phyloP scores from a whole-genome alignment of 2,888 invertebrate genomes.

The Agonopterix heracliana region DNA sequence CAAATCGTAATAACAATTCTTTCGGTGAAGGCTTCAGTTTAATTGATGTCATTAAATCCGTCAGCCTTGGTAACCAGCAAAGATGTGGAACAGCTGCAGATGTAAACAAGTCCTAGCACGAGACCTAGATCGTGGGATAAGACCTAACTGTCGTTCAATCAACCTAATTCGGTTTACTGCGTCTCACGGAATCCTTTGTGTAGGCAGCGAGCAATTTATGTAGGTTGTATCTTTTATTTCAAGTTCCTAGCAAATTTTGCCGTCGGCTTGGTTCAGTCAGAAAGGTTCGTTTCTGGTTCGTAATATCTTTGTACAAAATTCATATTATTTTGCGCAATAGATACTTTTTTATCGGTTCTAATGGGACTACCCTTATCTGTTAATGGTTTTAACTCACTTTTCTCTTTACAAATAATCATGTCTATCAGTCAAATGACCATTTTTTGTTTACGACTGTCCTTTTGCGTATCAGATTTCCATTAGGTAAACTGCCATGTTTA shows the following conservation, averaged over 20 bases:
- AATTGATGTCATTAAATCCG: too few relatives aligned
- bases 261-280: too few relatives aligned
- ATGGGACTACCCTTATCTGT: constrained; percentile 41
- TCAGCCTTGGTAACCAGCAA: background rate
- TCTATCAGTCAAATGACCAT: too few relatives aligned
- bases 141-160: constrained; percentile 26
- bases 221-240: background rate
- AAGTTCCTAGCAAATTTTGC: too few relatives aligned
- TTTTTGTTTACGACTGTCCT: background rate
- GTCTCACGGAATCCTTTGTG: constrained; percentile 28
- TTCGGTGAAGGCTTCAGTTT: background rate
- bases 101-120: constrained; percentile 19
- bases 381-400: constrained; percentile 38
- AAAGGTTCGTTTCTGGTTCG: too few relatives aligned
- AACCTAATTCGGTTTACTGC: constrained; percentile 25
- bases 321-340: too few relatives aligned
- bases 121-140: constrained; percentile 25
- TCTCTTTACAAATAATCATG: constrained; percentile 18
- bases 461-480: background rate
- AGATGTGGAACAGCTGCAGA: constrained; percentile 6
- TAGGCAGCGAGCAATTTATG: constrained; percentile 13
- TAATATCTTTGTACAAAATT: too few relatives aligned
- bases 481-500: background rate
- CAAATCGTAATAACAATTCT: background rate
- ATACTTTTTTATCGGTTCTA: constrained; percentile 31